These are phyloP conservation scores for Amblyopsis hoosieri DNA, from an alignment of 2,797 vertebrate genomes.

Conservation along the genomic window DNA sequence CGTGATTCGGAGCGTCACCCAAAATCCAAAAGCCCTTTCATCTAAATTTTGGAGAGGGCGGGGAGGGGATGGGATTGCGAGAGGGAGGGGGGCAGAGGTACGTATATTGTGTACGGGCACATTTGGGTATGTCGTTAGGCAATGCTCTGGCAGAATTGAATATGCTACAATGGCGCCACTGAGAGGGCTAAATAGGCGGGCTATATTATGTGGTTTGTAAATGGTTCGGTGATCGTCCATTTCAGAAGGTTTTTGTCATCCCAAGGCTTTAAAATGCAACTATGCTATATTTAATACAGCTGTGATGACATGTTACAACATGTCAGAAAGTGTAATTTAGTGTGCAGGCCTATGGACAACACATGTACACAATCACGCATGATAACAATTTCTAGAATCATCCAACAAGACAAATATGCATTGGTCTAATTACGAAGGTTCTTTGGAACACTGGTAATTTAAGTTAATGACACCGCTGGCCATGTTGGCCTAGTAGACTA, in stretches of 20 bases:
- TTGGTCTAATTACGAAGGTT: neutral
- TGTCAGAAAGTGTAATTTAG: too few species aligned
- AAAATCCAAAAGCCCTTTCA: constrained; percentile 84
- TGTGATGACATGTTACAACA: too few species aligned
- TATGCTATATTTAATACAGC: too few species aligned
- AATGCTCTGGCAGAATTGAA: constrained; percentile 35
- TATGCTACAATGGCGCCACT: constrained; percentile 54
- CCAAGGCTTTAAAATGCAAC: too few species aligned
- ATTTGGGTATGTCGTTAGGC: constrained; percentile 62
- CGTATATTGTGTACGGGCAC: constrained; percentile 58
- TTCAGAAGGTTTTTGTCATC: constrained; percentile 25
- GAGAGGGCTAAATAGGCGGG: constrained; percentile 29
- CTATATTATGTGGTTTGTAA: constrained; percentile 44
- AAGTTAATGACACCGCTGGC: constrained; percentile 36
- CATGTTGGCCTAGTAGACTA: constrained; percentile 27
- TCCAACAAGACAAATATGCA: too few species aligned
- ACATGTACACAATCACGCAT: too few species aligned
- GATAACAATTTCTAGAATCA: too few species aligned
- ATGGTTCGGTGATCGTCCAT: constrained; percentile 35
- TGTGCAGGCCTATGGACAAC: too few species aligned
- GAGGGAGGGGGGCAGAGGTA: constrained; percentile 19
- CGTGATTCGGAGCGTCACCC: constrained; percentile 82
- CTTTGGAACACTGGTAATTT: neutral
- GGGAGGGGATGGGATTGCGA: constrained; percentile 59
- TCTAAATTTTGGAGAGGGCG: constrained; percentile 79